A percentile compares a stretch with the other conserved stretches of the same genome.
These are phyloP conservation scores for Mola mola DNA, from an alignment of 2,113 vertebrate genomes.

Conservation along the genomic window DNA sequence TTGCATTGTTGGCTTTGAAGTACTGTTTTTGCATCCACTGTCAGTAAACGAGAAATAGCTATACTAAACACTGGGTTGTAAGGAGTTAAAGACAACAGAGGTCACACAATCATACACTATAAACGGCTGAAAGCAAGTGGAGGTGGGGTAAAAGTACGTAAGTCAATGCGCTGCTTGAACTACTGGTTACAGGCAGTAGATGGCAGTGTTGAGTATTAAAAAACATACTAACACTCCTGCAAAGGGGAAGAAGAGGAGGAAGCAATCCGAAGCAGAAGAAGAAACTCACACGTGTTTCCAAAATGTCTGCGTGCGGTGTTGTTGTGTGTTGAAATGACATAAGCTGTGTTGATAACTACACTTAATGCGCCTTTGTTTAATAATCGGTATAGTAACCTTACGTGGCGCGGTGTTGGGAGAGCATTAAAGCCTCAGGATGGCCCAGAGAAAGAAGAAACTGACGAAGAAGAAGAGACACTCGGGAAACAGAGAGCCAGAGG, in stretches of 20 bases:
- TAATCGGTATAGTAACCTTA: not conserved
- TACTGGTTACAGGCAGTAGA: constrained; percentile 7
- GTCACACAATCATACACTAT: no score
- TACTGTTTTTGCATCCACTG: constrained; percentile 1
- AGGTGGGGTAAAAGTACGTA: not conserved
- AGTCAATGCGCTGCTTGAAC: no score
- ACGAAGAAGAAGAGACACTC: constrained; percentile 76
- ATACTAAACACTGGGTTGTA: constrained; percentile 4
- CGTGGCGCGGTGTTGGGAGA: not conserved
- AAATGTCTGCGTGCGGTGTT: constrained; percentile 62
- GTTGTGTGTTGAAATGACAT: constrained; percentile 9
- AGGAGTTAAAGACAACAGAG: constrained; percentile 4
- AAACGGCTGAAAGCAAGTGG: not conserved
- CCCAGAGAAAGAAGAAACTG: constrained; percentile 80
- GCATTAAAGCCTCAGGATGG: constrained; percentile 63
- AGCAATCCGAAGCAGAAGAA: constrained; percentile 1
- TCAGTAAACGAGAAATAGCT: constrained; percentile 15
- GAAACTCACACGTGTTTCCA: constrained; percentile 72
- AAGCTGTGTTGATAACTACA: not conserved
- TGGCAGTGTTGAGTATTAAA: constrained; percentile 16
- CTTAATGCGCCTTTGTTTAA: not conserved
- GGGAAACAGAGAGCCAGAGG: constrained; percentile 60
- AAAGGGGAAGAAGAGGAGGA: constrained; percentile 11
- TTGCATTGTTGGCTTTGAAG: constrained; percentile 17
- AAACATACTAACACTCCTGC: rapidly evolving